A percentile compares a stretch with the other conserved stretches of the same genome.
Evolutionary conservation across 2,888 invertebrate species (phyloP).

Genomic region (Heliconius charithonia): DNA sequence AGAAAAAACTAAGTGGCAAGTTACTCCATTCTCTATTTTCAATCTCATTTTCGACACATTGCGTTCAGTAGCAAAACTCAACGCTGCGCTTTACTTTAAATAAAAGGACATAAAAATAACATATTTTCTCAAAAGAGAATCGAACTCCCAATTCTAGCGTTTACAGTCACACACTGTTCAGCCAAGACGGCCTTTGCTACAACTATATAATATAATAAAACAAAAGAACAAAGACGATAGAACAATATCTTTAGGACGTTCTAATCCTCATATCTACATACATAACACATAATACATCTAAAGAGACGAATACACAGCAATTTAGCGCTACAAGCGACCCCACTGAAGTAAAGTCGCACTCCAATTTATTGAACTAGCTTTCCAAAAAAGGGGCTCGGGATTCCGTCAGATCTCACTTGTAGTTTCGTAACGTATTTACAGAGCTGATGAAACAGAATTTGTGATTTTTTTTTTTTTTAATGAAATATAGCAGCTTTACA

Average conservation of each 20-base stretch:
- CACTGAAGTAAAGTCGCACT: slow-evolving; percentile 58
- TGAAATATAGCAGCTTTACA: too few species aligned
- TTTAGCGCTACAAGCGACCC: slow-evolving; percentile 50
- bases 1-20: too few species aligned
- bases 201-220: background rate
- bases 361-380: slow-evolving; percentile 78
- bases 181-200: background rate
- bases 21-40: too few species aligned
- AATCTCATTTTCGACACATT: too few species aligned
- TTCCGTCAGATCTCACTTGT: slow-evolving; percentile 63
- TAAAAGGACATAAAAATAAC: too few species aligned
- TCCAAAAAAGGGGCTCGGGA: slow-evolving; percentile 74
- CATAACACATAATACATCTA: background rate
- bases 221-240: background rate
- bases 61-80: too few species aligned
- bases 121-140: background rate
- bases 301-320: slow-evolving; percentile 47
- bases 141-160: background rate
- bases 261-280: background rate
- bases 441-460: slow-evolving; percentile 50
- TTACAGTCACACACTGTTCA: background rate
- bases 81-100: background rate
- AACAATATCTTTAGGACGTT: background rate
- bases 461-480: background rate
- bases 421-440: slow-evolving; percentile 50